A percentile compares a stretch with the other conserved stretches of the same genome.
Evolutionary conservation across 2,888 invertebrate species (phyloP).

Genomic region (Agriopis marginaria): DNA sequence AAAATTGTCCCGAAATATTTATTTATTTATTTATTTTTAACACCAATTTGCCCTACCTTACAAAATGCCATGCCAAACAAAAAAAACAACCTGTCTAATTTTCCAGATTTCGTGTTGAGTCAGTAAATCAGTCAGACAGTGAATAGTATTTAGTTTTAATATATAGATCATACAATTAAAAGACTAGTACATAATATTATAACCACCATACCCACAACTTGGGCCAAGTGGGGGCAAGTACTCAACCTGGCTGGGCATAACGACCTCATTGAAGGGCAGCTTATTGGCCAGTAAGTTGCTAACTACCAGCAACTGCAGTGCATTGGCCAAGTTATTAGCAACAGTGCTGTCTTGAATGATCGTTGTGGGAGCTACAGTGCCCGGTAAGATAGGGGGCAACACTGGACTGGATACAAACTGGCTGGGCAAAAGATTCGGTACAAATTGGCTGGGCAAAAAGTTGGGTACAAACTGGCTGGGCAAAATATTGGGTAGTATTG

Average conservation of each 20-base stretch:
- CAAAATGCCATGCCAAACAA: too few species aligned
- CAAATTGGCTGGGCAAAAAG: not conserved
- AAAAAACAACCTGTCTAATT: too few species aligned
- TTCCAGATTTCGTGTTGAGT: too few species aligned
- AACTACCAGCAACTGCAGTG: constrained; percentile 71
- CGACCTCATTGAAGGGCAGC: constrained; percentile 51
- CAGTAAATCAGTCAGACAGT: too few species aligned
- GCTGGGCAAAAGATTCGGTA: constrained; percentile 13
- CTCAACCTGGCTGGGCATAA: constrained; percentile 48
- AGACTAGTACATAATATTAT: constrained; percentile 53
- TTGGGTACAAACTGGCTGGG: not conserved
- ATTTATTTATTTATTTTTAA: too few species aligned
- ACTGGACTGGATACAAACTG: constrained; percentile 6
- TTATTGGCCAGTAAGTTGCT: constrained; percentile 72
- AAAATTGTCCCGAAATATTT: too few species aligned
- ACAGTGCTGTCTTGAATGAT: constrained; percentile 73
- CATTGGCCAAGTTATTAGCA: constrained; percentile 73
- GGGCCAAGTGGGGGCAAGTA: constrained; percentile 27
- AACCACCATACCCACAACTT: constrained; percentile 36
- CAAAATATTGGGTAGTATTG: constrained; percentile 37
- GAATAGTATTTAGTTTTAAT: not conserved
- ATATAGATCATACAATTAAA: constrained; percentile 6
- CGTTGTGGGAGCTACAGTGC: constrained; percentile 44
- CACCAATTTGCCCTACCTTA: too few species aligned
- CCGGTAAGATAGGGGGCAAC: constrained; percentile 11